Percentiles rank a stretch among this genome's conserved stretches.
Conservation (phyloP, 2,888 invertebrate genomes). For the Bellardia bayeri region DNA sequence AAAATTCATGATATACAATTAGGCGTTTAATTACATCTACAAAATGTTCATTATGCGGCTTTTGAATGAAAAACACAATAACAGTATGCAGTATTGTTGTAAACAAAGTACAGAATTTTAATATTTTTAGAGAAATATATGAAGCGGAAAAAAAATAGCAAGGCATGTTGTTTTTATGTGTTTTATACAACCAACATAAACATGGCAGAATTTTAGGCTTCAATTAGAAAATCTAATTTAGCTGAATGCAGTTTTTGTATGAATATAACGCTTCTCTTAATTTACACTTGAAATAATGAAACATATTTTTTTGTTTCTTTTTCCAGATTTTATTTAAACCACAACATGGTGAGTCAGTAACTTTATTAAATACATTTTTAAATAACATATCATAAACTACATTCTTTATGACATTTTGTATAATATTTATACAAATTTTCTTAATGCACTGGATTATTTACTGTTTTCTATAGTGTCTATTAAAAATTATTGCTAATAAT, state of each 20-base stretch:
- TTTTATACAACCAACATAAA: not conserved
- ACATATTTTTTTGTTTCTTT: not conserved
- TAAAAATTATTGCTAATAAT: too few species aligned
- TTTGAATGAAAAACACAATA: not conserved
- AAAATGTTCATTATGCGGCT: not conserved
- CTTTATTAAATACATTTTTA: not conserved
- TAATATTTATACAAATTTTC: too few species aligned
- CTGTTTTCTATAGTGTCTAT: too few species aligned
- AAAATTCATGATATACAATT: slow-evolving; percentile 7
- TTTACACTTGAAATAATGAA: not conserved
- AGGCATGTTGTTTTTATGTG: too few species aligned
- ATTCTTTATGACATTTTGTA: too few species aligned
- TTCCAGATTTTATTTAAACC: not conserved
- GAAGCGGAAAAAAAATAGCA: not conserved
- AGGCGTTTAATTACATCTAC: not conserved
- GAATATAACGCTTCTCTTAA: too few species aligned
- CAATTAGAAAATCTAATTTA: not conserved
- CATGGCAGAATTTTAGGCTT: not conserved
- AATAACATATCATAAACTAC: too few species aligned
- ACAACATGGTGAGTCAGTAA: not conserved
- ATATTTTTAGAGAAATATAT: not conserved
- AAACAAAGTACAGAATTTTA: not conserved
- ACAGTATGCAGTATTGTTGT: not conserved
- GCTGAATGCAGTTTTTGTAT: too few species aligned
- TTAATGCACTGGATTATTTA: too few species aligned